Conservation (phyloP, 1,140 invertebrate species). For the Trichogramma pretiosum region DNA sequence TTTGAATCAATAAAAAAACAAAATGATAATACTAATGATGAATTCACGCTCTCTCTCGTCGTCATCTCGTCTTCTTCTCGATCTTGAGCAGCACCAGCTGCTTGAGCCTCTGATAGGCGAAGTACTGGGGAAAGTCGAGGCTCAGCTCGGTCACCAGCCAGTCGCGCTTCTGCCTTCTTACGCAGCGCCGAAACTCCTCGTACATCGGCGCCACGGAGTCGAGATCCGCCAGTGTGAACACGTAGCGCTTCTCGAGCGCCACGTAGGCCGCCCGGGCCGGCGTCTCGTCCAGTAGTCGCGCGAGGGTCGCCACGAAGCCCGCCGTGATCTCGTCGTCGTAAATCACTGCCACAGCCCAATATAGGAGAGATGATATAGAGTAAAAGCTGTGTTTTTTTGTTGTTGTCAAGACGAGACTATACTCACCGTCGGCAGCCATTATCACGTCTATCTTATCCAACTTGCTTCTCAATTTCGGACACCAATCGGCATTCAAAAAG, state of each 20-base stretch:
- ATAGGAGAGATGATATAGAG: too few relatives aligned
- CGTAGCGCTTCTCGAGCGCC: constrained; percentile 77
- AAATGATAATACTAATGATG: not conserved
- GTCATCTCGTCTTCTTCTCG: too few relatives aligned
- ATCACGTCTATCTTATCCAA: constrained; percentile 53
- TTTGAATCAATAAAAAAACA: not conserved
- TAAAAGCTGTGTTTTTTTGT: not conserved
- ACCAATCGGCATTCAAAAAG: constrained; percentile 55
- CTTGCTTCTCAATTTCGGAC: constrained; percentile 43
- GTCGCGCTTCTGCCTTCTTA: constrained; percentile 42
- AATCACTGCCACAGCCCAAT: constrained; percentile 65
- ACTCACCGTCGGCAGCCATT: constrained; percentile 69
- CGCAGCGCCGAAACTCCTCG: constrained; percentile 63
- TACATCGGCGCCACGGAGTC: constrained; percentile 76
- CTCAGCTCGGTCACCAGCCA: constrained; percentile 57
- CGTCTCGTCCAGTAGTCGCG: constrained; percentile 55
- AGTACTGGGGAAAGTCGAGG: constrained; percentile 72
- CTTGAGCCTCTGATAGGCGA: constrained; percentile 68
- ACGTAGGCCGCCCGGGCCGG: constrained; percentile 55
- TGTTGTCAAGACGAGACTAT: not conserved
- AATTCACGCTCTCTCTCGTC: not conserved
- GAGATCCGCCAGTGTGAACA: constrained; percentile 71
- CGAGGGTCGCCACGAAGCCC: constrained; percentile 67
- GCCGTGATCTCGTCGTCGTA: constrained; percentile 79
- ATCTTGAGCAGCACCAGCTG: constrained; percentile 71